A percentile compares a stretch with the other conserved stretches of the same genome.
These are phyloP conservation scores for Acrobasis consociella DNA, from an alignment of 2,888 invertebrate species.

Conservation along the genomic window DNA sequence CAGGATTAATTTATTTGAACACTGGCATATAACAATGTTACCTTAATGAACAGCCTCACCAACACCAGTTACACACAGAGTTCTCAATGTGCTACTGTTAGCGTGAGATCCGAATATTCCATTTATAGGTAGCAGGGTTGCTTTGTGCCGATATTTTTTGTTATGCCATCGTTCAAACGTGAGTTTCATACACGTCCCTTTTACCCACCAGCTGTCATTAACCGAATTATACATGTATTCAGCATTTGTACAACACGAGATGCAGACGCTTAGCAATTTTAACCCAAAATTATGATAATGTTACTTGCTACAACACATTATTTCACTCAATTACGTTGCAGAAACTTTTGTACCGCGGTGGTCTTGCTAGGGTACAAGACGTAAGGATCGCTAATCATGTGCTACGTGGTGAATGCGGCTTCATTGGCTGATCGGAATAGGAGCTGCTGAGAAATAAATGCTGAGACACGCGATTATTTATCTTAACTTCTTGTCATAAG, in stretches of 20 bases:
- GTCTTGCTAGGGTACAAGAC: slow-evolving; percentile 35
- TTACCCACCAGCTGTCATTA: slow-evolving; percentile 58
- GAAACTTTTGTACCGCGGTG: slow-evolving; percentile 44
- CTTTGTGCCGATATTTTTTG: slow-evolving; percentile 71
- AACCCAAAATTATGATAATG: slow-evolving; percentile 64
- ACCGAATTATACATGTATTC: slow-evolving; percentile 49
- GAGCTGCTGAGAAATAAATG: not conserved
- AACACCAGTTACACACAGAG: slow-evolving; percentile 54
- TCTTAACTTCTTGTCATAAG: not conserved
- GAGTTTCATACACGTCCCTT: slow-evolving; percentile 65
- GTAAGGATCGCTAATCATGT: slow-evolving; percentile 4
- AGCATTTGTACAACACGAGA: slow-evolving; percentile 54
- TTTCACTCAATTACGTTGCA: slow-evolving; percentile 59
- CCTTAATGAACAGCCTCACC: slow-evolving; percentile 35
- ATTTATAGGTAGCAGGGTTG: slow-evolving; percentile 74
- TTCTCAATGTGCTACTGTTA: slow-evolving; percentile 63
- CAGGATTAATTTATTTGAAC: slow-evolving; percentile 3
- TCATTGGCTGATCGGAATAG: slow-evolving; percentile 21
- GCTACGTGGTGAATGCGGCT: not conserved
- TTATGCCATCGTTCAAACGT: slow-evolving; percentile 70
- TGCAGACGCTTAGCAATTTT: slow-evolving; percentile 61
- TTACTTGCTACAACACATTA: slow-evolving; percentile 47
- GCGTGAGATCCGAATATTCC: slow-evolving; percentile 68
- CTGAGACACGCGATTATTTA: not conserved
- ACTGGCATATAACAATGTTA: slow-evolving; percentile 23